A percentile compares a stretch with the other conserved stretches of the same genome.
Conservation (phyloP, 2,797 vertebrate genomes). For the Sarcophilus harrisii region DNA sequence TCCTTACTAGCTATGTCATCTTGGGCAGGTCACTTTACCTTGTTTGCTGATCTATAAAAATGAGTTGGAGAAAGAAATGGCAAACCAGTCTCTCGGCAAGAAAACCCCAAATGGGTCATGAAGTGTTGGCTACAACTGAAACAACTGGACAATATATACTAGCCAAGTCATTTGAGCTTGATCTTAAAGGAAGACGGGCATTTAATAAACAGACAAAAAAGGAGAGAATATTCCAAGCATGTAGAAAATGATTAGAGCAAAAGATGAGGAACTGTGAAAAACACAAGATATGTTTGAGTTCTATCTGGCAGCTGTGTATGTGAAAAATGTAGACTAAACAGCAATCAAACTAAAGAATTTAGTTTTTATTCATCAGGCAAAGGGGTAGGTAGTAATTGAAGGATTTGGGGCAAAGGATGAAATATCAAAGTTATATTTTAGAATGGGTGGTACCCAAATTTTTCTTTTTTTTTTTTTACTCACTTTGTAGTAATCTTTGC, state of each 20-base stretch:
- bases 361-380: neutral
- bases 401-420: neutral
- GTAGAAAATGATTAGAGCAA: neutral
- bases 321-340: neutral
- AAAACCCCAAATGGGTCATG: neutral
- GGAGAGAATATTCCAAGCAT: neutral
- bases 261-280: neutral
- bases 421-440: neutral
- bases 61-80: neutral
- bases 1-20: neutral
- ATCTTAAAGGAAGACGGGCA: neutral
- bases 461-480: neutral
- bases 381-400: too few species aligned
- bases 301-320: neutral
- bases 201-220: neutral
- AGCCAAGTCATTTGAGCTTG: neutral
- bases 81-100: neutral
- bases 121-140: neutral
- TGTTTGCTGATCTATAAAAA: neutral
- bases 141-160: neutral
- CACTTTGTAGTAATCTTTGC: neutral
- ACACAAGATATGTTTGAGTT: neutral
- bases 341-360: neutral
- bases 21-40: neutral
- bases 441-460: neutral